Evolutionary conservation across 1,140 invertebrate species (phyloP), one percentile per base, ranked within the genome.

Genomic region (Tribolium castaneum): DNA sequence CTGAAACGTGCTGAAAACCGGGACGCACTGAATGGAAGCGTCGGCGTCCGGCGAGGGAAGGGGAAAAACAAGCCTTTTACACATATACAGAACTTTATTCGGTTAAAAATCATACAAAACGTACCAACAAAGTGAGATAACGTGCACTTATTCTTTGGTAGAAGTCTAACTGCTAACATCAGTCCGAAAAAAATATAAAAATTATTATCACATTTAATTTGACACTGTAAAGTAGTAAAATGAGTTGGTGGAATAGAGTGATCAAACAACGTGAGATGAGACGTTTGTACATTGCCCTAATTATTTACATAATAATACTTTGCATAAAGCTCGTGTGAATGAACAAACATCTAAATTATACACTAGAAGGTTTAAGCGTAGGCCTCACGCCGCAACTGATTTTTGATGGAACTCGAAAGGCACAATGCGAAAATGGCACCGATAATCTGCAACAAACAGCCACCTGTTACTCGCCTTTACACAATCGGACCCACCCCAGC

Each of bases 381-480:
- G 9, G 59, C 73, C 45, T 72, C 74, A 6, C 80, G 74, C 16
- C 80, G 22, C 22, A 62, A 30, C 19, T 81, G 73, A 39, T 81
- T 81, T 19, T 75, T 74, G 14, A 80, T 81, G n/a, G 78, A 81
- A 51, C 73, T 79, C 62, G 66, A 73, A n/a, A 81, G 75, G 50
- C 80, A 79, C 34, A 81, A 56, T 45, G 80, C 78, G 59, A 81
- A 81, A 9, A 81, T 77, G 50, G 80, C 80, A 72, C 77, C 80
- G 54, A 81, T 72, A 6, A 81, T 22, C 76, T 77, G 34, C 87
- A 56, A 89, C 87, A 70, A 75, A 59, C 54, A 59, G 30, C 54
- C 54, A 59, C 54, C 54, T 59, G 54, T 59, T 59, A 12, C 13
- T 5, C 16, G 0, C 6, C 9, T 59, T 59, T 25, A 14, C 54